phyloP scores from a whole-genome alignment of 2,113 vertebrate species.

The Fregetta grallaria region DNA sequence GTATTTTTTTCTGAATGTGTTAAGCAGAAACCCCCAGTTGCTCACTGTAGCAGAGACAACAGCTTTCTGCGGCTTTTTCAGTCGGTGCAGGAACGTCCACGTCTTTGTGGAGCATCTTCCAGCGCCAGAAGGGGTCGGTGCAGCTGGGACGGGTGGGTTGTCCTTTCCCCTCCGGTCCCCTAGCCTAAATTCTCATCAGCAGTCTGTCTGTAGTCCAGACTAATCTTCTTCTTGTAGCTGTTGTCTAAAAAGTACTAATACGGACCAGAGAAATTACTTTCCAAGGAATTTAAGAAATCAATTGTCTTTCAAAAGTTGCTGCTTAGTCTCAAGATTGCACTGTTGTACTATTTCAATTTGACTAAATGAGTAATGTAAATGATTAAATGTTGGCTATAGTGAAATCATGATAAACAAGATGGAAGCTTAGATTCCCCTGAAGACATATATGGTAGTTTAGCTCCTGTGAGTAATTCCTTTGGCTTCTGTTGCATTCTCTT shows the following conservation, averaged over 20 bases:
- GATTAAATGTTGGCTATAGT: background rate
- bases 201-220: background rate
- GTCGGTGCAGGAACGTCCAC: rapidly evolving
- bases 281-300: too few relatives aligned
- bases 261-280: background rate
- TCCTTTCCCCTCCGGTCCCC: rapidly evolving
- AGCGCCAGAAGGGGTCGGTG: background rate
- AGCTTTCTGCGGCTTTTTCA: background rate
- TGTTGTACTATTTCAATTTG: background rate
- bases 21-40: background rate
- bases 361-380: background rate
- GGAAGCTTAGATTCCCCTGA: background rate
- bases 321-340: background rate
- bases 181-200: background rate
- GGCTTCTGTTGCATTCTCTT: background rate
- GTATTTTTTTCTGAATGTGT: background rate
- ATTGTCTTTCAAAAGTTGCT: background rate
- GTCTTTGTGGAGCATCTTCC: background rate
- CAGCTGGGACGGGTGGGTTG: background rate
- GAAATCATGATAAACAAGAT: background rate
- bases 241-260: background rate
- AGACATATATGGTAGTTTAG: background rate
- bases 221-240: background rate
- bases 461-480: background rate
- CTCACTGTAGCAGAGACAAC: background rate